Conservation (phyloP, 2,888 invertebrate genomes). For the Hipparchia sbordonii region DNA sequence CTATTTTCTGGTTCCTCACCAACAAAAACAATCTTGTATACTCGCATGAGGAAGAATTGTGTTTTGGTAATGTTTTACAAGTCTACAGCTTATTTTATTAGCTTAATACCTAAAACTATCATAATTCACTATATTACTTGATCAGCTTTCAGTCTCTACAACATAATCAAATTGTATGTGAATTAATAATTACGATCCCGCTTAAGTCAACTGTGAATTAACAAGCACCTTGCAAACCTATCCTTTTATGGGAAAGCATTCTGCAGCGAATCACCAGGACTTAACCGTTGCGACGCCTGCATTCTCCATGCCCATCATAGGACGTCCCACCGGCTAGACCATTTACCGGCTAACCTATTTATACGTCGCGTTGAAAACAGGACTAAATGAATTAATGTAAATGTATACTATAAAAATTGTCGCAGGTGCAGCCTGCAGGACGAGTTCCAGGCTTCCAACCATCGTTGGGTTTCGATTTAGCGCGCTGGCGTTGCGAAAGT, state of each 20-base stretch:
- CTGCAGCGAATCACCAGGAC: constrained; percentile 31
- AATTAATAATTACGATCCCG: constrained; percentile 10
- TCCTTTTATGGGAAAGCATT: constrained; percentile 34
- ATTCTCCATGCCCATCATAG: constrained; percentile 36
- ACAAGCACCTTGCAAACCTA: constrained; percentile 35
- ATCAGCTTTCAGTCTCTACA: not conserved
- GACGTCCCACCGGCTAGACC: constrained; percentile 61
- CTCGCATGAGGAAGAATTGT: too few species aligned
- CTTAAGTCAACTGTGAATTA: constrained; percentile 24
- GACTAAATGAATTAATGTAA: constrained; percentile 82
- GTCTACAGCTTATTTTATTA: too few species aligned
- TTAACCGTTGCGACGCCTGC: constrained; percentile 36
- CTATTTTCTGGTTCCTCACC: too few species aligned
- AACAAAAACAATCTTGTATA: too few species aligned
- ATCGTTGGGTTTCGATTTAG: constrained; percentile 77
- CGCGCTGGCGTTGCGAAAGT: constrained; percentile 74
- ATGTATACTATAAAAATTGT: constrained; percentile 83
- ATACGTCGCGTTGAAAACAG: constrained; percentile 76
- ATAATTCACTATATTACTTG: not conserved
- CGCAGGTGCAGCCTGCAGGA: constrained; percentile 73
- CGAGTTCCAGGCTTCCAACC: constrained; percentile 66
- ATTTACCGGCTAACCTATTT: constrained; percentile 83
- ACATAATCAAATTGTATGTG: not conserved
- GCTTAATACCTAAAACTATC: too few species aligned
- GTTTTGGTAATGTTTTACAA: too few species aligned